Evolutionary conservation across 2,797 vertebrate species (phyloP).

Genomic region (Sebastes elongatus): DNA sequence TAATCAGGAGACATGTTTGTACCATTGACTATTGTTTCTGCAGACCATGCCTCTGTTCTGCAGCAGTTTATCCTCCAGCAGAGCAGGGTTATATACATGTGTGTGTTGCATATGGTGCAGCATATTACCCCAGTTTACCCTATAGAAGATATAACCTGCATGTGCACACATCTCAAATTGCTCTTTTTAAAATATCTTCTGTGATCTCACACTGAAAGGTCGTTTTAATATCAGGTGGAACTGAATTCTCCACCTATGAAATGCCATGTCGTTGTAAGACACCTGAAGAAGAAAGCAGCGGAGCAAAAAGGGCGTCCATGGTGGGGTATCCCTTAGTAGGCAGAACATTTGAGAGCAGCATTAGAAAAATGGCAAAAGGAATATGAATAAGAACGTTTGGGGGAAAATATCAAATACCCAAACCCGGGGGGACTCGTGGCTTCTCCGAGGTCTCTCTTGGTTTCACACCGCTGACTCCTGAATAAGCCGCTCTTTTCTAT

Average conservation of each 20-base stretch:
- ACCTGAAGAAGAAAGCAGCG: conserved; percentile 9
- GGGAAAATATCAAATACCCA: conserved; percentile 25
- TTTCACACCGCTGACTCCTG: conserved; percentile 24
- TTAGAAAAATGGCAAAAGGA: not conserved
- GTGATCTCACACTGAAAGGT: not conserved
- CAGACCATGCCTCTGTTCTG: not conserved
- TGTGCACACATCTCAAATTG: not conserved
- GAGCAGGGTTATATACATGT: not conserved
- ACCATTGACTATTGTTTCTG: not conserved
- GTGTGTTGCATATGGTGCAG: not conserved
- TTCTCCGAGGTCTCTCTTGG: conserved; percentile 26
- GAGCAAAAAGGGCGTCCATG: not conserved
- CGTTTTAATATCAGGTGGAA: conserved; percentile 1
- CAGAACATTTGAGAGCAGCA: not conserved
- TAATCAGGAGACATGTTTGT: not conserved
- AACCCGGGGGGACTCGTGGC: not conserved
- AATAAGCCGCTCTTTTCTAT: conserved; percentile 33
- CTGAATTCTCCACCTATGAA: not conserved
- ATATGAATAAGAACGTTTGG: conserved; percentile 23
- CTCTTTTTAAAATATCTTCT: not conserved
- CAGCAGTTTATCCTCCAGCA: not conserved
- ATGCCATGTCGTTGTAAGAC: not conserved
- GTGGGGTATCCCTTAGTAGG: not conserved
- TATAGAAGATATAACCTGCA: not conserved
- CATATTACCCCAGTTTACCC: not conserved